phyloP scores from a whole-genome alignment of 2,113 vertebrate species.

The Corythaeola cristata region DNA sequence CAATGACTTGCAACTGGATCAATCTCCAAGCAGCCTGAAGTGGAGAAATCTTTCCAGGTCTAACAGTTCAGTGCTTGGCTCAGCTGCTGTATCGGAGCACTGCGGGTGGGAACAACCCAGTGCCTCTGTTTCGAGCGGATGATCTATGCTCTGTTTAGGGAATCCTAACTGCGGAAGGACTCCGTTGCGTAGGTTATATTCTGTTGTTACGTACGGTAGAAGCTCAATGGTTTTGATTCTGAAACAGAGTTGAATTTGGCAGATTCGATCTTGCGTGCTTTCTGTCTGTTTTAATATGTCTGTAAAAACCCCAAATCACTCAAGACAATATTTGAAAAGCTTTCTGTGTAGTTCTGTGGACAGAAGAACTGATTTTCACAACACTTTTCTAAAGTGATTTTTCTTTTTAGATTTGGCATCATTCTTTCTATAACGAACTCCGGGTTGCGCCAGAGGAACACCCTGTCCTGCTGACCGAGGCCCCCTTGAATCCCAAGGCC shows the following conservation, averaged over 20 bases:
- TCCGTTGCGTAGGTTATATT: not conserved
- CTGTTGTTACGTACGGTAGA: not conserved
- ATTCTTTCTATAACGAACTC: conserved; percentile 61
- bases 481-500: conserved; percentile 55
- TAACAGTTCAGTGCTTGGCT: not conserved
- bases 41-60: not conserved
- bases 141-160: not conserved
- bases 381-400: not conserved
- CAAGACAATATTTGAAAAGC: not conserved
- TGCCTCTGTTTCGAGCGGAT: not conserved
- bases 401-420: conserved; percentile 61
- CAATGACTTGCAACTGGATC: not conserved
- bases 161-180: not conserved
- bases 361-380: not conserved
- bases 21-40: not conserved
- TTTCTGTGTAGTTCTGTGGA: not conserved
- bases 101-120: not conserved
- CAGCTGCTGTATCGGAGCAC: not conserved
- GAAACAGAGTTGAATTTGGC: not conserved
- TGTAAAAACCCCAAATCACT: not conserved
- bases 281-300: not conserved
- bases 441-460: conserved; percentile 23
- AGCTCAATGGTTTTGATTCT: not conserved
- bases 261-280: not conserved
- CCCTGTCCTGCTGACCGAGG: conserved; percentile 21